Percentiles rank a stretch among this genome's conserved stretches.
Conservation (phyloP, 1,140 invertebrate genomes). For the Neodiprion lecontei region DNA sequence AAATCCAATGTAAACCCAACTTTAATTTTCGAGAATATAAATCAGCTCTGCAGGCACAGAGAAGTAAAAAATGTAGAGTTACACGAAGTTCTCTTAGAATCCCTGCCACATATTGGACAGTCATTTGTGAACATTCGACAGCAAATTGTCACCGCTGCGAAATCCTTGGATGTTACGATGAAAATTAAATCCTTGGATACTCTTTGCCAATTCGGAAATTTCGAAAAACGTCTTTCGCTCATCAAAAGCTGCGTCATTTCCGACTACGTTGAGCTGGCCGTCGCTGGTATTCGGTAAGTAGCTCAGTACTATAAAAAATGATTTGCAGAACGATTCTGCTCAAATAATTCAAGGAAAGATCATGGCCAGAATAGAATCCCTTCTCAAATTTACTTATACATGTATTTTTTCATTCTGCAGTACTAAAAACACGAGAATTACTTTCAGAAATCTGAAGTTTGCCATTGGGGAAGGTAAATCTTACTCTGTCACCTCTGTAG, state of each 20-base stretch:
- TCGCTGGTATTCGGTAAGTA: conserved; percentile 45
- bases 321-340: background rate
- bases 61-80: background rate
- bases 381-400: too few species aligned
- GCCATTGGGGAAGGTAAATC: background rate
- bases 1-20: background rate
- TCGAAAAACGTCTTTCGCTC: conserved; percentile 38
- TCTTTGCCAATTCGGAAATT: conserved; percentile 37
- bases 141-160: background rate
- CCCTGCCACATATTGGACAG: background rate
- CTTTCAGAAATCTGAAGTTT: background rate
- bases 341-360: too few species aligned
- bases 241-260: conserved; percentile 36
- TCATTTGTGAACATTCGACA: background rate
- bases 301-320: background rate
- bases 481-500: background rate
- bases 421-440: background rate
- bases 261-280: conserved; percentile 37
- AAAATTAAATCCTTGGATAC: conserved; percentile 47
- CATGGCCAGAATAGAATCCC: too few species aligned
- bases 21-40: background rate
- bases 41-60: background rate
- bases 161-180: conserved; percentile 30
- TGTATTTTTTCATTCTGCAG: background rate
- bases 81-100: background rate